phyloP scores from a whole-genome alignment of 2,888 invertebrate species.

The Drosophila paranaensis region DNA sequence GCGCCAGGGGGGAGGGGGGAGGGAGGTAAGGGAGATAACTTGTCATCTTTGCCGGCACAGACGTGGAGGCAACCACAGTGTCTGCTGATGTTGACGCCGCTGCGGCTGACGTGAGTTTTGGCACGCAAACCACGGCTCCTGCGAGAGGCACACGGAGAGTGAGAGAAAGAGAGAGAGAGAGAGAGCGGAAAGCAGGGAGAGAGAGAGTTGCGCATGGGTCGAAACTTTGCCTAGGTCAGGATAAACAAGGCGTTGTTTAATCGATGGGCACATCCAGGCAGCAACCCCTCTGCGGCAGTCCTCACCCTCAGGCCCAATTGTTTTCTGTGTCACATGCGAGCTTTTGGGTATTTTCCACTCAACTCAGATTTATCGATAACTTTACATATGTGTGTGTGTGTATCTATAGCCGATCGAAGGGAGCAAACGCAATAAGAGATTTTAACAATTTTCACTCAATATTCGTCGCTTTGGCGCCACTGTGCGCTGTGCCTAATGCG shows the following conservation, averaged over 20 bases:
- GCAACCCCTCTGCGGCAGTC: constrained; percentile 28
- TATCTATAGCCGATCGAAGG: background rate
- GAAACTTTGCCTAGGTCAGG: constrained; percentile 73
- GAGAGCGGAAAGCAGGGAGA: background rate
- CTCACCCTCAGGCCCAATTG: constrained; percentile 17
- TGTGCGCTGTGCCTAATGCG: constrained; percentile 17
- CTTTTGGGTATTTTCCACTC: constrained; percentile 70
- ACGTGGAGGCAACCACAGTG: constrained; percentile 16
- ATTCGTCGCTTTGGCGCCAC: constrained; percentile 5
- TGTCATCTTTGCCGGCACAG: constrained; percentile 37
- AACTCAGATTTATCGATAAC: constrained; percentile 8
- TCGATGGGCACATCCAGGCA: constrained; percentile 57
- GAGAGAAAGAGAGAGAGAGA: background rate
- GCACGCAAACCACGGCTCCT: constrained; percentile 32
- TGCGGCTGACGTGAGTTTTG: constrained; percentile 61
- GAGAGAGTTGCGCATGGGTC: constrained; percentile 41
- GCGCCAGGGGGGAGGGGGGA: background rate
- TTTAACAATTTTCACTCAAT: background rate
- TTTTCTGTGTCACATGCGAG: constrained; percentile 24
- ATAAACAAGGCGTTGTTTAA: constrained; percentile 63
- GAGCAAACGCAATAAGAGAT: too few species aligned
- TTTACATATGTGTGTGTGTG: too few species aligned
- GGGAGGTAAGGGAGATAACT: background rate
- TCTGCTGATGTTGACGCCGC: constrained; percentile 19
- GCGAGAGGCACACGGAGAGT: background rate